Base-by-base conservation (phyloP, 2,888 invertebrate species). In the Meteorus cinctellus region DNA sequence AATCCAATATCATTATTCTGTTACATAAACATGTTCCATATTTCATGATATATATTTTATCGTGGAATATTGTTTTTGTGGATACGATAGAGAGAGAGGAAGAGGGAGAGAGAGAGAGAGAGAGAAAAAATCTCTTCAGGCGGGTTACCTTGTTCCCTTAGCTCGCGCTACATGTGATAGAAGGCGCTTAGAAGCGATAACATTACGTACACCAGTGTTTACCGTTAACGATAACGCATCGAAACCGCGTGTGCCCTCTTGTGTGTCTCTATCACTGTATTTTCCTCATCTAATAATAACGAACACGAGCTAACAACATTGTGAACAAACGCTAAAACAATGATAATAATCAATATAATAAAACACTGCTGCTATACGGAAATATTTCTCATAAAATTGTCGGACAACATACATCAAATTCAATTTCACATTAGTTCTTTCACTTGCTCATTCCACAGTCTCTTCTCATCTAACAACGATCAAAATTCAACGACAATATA, bases 151-250 rank as follows among this genome's bases (percentile, higher is more conserved):
- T 72, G 29, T 48, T 59, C 29, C 59, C 41, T 36, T 63, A 41
- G 31, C 45, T 63, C 45, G 69, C 59, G 59, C 41, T 68, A 74
- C 74, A 74, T 68, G 74, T 74, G 74, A 74, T 74, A 74, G 67
- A 74, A 72, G 59, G 68, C 68, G 62, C 68, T 74, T 68, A 74
- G 68, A 74, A 41, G 74, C 74, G 74, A 74, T 74, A 74, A 68
- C 74, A 74, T 74, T 68, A 68, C 68, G 60, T 60, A 67, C 68
- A 74, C 48, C 41, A 51, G 74, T 74, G 74, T 74, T 59, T 74
- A 74, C 74, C 74, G 74, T 74, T 74, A 74, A 74, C 68, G 74
- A 74, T 74, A 74, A 74, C 74, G 68, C 74, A 74, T 73, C 73
- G 55, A 29, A 4, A 55, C 51, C 48, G 68, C 68, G 51, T 62